Evolutionary conservation across 2,888 invertebrate species (phyloP).

Genomic region (Allolobophora icterica): DNA sequence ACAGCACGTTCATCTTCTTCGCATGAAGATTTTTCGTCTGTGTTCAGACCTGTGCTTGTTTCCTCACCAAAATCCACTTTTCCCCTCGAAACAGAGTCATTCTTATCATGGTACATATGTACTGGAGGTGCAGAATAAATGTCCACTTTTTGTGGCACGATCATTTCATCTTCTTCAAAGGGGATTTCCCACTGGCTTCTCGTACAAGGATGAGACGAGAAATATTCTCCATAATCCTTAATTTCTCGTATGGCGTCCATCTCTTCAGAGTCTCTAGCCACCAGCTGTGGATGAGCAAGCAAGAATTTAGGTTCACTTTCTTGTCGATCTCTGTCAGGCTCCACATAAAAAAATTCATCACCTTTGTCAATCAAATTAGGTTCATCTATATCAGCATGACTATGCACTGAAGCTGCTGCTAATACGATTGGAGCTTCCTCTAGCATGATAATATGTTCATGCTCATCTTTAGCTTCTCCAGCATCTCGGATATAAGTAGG

Average conservation of each 20-base stretch:
- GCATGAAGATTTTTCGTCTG: not conserved
- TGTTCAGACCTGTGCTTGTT: not conserved
- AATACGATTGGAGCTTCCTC: too few relatives aligned
- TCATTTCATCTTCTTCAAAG: not conserved
- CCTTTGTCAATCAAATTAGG: not conserved
- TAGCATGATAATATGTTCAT: not conserved
- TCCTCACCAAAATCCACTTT: not conserved
- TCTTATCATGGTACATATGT: not conserved
- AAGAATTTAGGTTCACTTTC: not conserved
- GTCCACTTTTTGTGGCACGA: constrained; percentile 4
- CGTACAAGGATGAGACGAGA: not conserved
- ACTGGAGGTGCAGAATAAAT: not conserved
- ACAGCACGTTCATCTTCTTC: not conserved
- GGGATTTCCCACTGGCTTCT: not conserved
- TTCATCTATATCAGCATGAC: not conserved
- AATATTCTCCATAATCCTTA: too few relatives aligned
- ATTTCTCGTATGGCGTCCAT: too few relatives aligned
- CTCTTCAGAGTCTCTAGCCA: too few relatives aligned
- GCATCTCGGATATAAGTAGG: not conserved
- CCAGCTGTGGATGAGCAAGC: not conserved
- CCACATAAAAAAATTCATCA: not conserved
- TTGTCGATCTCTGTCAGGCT: not conserved
- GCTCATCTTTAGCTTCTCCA: not conserved
- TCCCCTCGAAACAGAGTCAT: not conserved
- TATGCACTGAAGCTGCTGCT: not conserved